Percentiles rank a stretch among this genome's conserved stretches.
Conservation (phyloP, 2,797 vertebrate species). For the Tympanoctomys barrerae region DNA sequence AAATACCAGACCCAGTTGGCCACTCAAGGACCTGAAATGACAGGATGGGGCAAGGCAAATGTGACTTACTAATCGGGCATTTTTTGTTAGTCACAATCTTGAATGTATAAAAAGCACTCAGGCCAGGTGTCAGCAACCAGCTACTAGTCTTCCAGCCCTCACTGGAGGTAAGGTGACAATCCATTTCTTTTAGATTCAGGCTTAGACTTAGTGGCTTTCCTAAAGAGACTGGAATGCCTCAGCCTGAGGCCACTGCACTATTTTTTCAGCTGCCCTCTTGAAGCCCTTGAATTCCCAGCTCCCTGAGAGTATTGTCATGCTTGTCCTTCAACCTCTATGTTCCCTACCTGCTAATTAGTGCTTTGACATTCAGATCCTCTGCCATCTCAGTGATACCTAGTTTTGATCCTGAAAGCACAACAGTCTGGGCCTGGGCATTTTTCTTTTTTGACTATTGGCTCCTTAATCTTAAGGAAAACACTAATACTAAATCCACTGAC, state of each 20-base stretch:
- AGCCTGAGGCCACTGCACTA: neutral
- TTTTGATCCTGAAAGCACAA: conserved; percentile 28
- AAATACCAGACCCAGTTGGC: conserved; percentile 50
- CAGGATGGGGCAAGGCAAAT: neutral
- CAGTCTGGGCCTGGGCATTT: neutral
- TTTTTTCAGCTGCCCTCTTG: conserved; percentile 36
- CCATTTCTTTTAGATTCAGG: conserved; percentile 40
- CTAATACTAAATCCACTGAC: conserved; percentile 56
- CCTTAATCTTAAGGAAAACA: conserved; percentile 66
- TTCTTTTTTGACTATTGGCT: neutral
- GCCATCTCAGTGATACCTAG: neutral
- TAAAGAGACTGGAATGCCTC: conserved; percentile 62
- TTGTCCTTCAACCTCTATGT: neutral
- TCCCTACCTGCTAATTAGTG: neutral
- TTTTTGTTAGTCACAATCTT: conserved; percentile 22
- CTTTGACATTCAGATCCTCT: conserved; percentile 9
- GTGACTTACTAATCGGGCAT: conserved; percentile 32
- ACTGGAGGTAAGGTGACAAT: conserved; percentile 33
- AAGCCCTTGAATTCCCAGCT: conserved; percentile 34
- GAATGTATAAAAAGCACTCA: conserved; percentile 55
- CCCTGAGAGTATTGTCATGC: conserved; percentile 10
- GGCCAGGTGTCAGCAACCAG: neutral
- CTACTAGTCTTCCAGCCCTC: conserved; percentile 18
- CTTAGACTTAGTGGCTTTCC: conserved; percentile 62
- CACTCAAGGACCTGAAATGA: conserved; percentile 46